Base-by-base conservation (phyloP, 2,888 invertebrate species). In the Exephanes ischioxanthus region DNA sequence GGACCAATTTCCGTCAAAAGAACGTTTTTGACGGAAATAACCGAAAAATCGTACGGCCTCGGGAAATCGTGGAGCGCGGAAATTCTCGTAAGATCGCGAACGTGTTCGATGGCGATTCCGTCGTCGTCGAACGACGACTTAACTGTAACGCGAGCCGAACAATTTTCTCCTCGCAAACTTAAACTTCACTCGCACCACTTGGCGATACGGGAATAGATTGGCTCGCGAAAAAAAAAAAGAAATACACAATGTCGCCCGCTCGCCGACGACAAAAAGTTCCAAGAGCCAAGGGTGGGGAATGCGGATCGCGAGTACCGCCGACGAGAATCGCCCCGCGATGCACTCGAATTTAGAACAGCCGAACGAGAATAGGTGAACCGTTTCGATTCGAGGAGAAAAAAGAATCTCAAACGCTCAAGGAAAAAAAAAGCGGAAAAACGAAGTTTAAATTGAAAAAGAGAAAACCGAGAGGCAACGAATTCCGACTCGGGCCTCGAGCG, bases 71-170 rank as follows among this genome's bases (percentile, higher is more conserved):
- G 51, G 73, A 81, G 81, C 81, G 86, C 87, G 87, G 85, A 88
- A 88, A 87, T 88, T 88, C 53, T 86, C 86, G 81, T 76, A 87
- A 86, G 85, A 87, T 86, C 86, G 77, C 72, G 77, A 80, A 86
- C 51, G 85, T 70, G 19, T 78, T 66, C 76, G 72, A 83, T 71
- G 76, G 55, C 70, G 70, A 55, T 22, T 41, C n/a, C 70, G 75
- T n/a, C 72, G 58, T 41, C 75, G 66, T 41, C 73, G 80, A 61
- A 33, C 33, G 45, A 58, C 45, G 58, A 58, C 58, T 78, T 5
- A 5, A 48, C 16, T 45, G 14, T 45, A 45, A 11, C 45, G 58
- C 30, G 45, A 11, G 53, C 55, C 70, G 53, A 11, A 68, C 68
- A 67, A 61, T 85, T 82, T 82, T 71, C 26, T 68, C 68, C 45